phyloP scores from a whole-genome alignment of 2,888 invertebrate genomes.

The Nymphalis urticae region DNA sequence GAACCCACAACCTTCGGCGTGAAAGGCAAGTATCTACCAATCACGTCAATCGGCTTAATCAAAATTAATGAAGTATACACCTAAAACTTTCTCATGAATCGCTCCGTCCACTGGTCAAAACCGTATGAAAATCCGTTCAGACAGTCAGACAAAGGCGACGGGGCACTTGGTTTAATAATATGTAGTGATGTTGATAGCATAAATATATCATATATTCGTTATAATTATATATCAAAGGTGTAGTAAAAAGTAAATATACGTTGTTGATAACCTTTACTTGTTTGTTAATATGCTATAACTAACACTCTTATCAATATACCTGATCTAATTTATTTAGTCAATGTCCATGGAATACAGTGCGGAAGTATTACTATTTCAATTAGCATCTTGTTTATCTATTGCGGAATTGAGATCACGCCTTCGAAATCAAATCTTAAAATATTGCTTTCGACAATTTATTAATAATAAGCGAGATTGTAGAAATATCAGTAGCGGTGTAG shows the following conservation, averaged over 20 bases:
- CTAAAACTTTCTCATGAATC: too few relatives aligned
- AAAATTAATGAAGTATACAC: too few relatives aligned
- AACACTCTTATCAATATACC: not conserved
- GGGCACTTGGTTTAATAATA: too few relatives aligned
- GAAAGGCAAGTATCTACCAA: too few relatives aligned
- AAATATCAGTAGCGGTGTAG: too few relatives aligned
- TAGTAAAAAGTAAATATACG: not conserved
- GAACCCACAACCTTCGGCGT: too few relatives aligned
- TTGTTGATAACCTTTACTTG: constrained; percentile 9
- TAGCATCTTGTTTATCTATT: not conserved
- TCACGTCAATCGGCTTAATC: too few relatives aligned
- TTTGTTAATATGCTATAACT: constrained; percentile 5
- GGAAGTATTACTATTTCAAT: not conserved
- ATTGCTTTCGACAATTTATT: not conserved
- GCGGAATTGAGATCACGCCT: not conserved
- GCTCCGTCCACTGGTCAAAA: too few relatives aligned
- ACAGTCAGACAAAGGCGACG: too few relatives aligned
- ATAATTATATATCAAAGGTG: not conserved
- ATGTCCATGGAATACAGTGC: not conserved
- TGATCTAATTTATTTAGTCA: constrained; percentile 4
- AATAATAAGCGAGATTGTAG: not conserved
- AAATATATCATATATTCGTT: too few relatives aligned
- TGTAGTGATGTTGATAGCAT: too few relatives aligned
- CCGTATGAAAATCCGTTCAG: too few relatives aligned
- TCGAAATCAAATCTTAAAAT: not conserved